Conservation (phyloP, 2,113 vertebrate genomes). For the Rutilus rutilus region DNA sequence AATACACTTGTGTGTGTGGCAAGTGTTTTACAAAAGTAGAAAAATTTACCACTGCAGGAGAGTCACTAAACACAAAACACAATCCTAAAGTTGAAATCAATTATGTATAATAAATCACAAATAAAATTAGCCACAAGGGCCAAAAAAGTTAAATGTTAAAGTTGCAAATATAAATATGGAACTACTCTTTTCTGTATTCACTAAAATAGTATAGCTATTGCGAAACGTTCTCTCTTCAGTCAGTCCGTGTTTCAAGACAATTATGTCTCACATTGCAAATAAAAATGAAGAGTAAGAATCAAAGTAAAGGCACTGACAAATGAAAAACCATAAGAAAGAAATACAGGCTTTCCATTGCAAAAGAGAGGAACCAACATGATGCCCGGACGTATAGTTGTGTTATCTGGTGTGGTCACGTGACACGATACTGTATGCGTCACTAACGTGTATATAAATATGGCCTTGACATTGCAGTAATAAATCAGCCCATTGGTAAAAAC, state of each 20-base stretch:
- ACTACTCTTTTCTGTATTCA: background rate
- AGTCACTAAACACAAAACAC: background rate
- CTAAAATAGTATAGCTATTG: constrained; percentile 1
- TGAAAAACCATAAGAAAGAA: constrained; percentile 19
- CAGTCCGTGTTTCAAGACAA: constrained; percentile 30
- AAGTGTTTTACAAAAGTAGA: constrained; percentile 48
- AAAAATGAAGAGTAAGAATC: constrained; percentile 34
- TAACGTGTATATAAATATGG: background rate
- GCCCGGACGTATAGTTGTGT: background rate
- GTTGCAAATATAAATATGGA: background rate
- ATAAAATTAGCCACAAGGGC: background rate
- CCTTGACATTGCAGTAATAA: constrained; percentile 10
- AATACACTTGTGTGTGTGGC: constrained; percentile 16
- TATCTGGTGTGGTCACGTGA: background rate
- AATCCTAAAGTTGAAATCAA: constrained; percentile 4
- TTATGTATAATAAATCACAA: background rate
- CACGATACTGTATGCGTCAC: background rate
- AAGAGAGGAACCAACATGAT: constrained; percentile 2
- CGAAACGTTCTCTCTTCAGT: constrained; percentile 37
- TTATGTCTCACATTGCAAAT: constrained; percentile 12
- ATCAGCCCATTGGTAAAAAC: background rate
- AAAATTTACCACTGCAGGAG: constrained; percentile 14
- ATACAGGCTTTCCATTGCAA: constrained; percentile 6
- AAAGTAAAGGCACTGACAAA: constrained; percentile 58
- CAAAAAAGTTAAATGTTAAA: background rate